A percentile compares a stretch with the other conserved stretches of the same genome.
Conservation (phyloP, 2,113 vertebrate genomes). For the Tenebrosternarchus preto region DNA sequence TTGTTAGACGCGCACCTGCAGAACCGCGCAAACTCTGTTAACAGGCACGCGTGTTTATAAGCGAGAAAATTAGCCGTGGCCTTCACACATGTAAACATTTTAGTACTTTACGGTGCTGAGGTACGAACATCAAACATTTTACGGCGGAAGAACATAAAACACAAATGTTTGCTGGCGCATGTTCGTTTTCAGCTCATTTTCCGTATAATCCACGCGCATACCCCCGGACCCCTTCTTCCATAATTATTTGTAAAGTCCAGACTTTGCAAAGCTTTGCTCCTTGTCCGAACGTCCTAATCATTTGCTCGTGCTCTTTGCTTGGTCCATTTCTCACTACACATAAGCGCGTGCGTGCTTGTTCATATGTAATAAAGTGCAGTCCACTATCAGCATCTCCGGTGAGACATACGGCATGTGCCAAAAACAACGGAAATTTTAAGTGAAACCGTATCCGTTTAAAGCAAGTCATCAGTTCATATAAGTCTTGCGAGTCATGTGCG, state of each 20-base stretch:
- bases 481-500: no score
- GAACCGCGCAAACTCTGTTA: slow-evolving; percentile 27
- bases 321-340: no score
- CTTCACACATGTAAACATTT: slow-evolving; percentile 61
- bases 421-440: no score
- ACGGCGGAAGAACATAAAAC: slow-evolving; percentile 10
- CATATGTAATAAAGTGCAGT: no score
- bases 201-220: not conserved
- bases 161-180: not conserved
- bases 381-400: no score
- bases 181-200: slow-evolving; percentile 22
- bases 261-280: not conserved
- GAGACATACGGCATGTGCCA: no score
- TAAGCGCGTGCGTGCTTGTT: no score
- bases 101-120: slow-evolving; percentile 45
- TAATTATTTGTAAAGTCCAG: not conserved
- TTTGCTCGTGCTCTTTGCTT: no score
- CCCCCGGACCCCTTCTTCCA: not conserved
- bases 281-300: no score
- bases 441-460: no score
- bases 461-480: no score
- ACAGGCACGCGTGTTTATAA: slow-evolving; percentile 27
- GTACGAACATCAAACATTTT: slow-evolving; percentile 37
- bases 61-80: slow-evolving; percentile 54
- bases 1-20: slow-evolving; percentile 56